These are phyloP conservation scores for Conops quadrifasciatus DNA, from an alignment of 2,888 invertebrate genomes.

Conservation along the genomic window DNA sequence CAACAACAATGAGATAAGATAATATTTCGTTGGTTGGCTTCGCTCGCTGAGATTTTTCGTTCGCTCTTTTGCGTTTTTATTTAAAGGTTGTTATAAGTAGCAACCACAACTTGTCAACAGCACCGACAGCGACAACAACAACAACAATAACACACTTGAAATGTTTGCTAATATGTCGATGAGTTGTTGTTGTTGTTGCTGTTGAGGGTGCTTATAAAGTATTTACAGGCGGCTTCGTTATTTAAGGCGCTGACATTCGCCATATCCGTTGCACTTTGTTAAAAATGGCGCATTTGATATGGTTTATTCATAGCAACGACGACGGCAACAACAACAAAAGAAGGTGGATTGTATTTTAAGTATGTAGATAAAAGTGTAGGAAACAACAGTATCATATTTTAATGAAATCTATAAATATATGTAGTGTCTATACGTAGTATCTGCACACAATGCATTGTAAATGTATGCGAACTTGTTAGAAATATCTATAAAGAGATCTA, in stretches of 20 bases:
- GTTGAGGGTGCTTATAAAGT: neutral
- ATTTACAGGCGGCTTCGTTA: constrained; percentile 12
- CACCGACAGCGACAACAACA: neutral
- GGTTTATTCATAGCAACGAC: neutral
- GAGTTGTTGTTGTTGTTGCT: neutral
- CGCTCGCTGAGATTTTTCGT: constrained; percentile 1
- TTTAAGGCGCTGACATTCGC: neutral
- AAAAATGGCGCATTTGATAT: constrained; percentile 5
- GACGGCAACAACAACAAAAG: neutral
- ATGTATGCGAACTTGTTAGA: too few species aligned
- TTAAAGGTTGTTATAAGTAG: constrained; percentile 15
- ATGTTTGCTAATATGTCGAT: constrained; percentile 10
- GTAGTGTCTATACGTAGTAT: too few species aligned
- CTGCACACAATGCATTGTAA: too few species aligned
- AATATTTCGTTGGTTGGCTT: constrained; percentile 10
- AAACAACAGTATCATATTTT: neutral
- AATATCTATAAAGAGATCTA: too few species aligned
- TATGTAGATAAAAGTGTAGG: neutral
- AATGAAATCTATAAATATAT: too few species aligned
- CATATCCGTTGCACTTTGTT: neutral
- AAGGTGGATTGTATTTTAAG: neutral
- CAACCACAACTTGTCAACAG: constrained; percentile 20
- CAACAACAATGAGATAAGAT: constrained; percentile 24
- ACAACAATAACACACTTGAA: constrained; percentile 3
- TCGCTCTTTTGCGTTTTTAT: constrained; percentile 14